Base-by-base conservation (phyloP, 1,140 invertebrate species). In the Camponotus floridanus region DNA sequence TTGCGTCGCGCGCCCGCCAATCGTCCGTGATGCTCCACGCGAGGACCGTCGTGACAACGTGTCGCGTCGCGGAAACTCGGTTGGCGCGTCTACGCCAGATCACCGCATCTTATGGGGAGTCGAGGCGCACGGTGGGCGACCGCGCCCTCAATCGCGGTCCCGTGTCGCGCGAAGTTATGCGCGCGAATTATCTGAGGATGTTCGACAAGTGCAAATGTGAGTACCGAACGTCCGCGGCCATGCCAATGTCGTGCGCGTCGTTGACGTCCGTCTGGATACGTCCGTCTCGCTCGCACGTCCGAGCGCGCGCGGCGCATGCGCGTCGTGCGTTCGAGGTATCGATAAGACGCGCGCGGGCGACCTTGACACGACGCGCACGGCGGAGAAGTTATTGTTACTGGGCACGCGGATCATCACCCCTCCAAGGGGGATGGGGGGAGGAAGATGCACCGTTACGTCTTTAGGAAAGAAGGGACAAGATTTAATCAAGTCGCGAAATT, bases 131-230 rank as follows among this genome's bases (percentile, higher is more conserved):
- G 42, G 48, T 67, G n/a, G 88, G 88, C 13, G 85, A 85, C n/a
- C 89, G 87, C 45, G 83, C 79, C 31, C 18, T 83, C 39, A 78
- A 73, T 36, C 68, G 64, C 42, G 87, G 88, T 18, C 76, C 71
- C 26, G 88, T 94, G 21, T 91, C 94, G 33, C 91, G 92, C n/a
- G 91, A 93, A 8, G 85, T 87, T 68, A 94, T 95, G 94, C 92
- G 84, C 18, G 51, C 89, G 1, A 93, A 94, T 86, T 95, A 95
- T 76, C 57, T 80, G 9, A 94, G 88, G 81, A 93, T 92, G 87
- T 86, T 90, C 55, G 92, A 93, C 13, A 95, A 95, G 83, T 95
- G 93, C 88, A 92, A 93, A 88, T 95, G 94, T 95, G 67, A 95
- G 94, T 95, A 91, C 8, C 2, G 11, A 15, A 3, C 55, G 9